Conservation (phyloP, 2,113 vertebrate species). For the Helogale parvula region DNA sequence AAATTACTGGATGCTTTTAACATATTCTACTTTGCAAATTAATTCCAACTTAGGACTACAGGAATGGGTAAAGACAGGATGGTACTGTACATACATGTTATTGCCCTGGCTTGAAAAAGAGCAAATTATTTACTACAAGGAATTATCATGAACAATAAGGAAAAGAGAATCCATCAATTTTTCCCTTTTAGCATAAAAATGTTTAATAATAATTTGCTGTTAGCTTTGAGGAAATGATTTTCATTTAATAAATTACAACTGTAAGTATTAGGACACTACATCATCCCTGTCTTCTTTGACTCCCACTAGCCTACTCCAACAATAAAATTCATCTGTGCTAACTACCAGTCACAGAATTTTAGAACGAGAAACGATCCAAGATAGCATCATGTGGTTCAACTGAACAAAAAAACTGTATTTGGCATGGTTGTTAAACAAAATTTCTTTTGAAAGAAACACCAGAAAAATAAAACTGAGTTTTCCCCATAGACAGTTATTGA, state of each 20-base stretch:
- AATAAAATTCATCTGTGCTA: not conserved
- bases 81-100: not conserved
- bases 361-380: not conserved
- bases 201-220: not conserved
- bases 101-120: not conserved
- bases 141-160: not conserved
- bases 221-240: not conserved
- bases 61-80: not conserved
- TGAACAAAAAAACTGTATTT: constrained; percentile 24
- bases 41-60: not conserved
- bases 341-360: constrained; percentile 23
- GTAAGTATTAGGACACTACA: not conserved
- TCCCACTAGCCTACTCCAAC: not conserved
- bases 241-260: not conserved
- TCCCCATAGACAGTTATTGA: not conserved
- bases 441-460: constrained; percentile 1
- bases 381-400: not conserved
- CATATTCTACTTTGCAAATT: not conserved
- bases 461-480: constrained; percentile 6
- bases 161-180: not conserved
- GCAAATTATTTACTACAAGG: not conserved
- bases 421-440: not conserved
- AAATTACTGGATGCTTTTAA: not conserved
- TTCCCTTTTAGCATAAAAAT: not conserved
- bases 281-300: not conserved